A percentile compares a stretch with the other conserved stretches of the same genome.
Conservation (phyloP, 1,140 invertebrate species). For the Wiebesia pumilae region DNA sequence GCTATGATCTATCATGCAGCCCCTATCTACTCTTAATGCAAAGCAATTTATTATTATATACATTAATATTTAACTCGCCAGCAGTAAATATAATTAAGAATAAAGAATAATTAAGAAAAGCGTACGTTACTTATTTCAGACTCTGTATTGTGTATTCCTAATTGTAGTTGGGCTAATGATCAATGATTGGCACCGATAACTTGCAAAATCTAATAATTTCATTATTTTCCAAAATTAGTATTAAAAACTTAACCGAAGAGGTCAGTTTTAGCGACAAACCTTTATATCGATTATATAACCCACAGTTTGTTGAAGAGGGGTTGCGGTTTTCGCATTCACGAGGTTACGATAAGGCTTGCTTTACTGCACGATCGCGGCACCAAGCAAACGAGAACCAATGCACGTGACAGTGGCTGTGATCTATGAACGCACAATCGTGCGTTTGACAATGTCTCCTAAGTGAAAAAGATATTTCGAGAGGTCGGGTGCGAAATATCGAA, state of each 20-base stretch:
- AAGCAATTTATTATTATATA: background rate
- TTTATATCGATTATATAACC: background rate
- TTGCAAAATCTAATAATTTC: no score
- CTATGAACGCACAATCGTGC: background rate
- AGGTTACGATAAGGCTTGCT: background rate
- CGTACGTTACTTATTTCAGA: no score
- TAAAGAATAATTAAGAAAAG: no score
- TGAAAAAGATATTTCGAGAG: background rate
- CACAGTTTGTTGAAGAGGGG: background rate
- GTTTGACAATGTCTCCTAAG: background rate
- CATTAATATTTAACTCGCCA: no score
- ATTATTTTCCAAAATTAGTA: no score
- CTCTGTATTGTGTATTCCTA: no score
- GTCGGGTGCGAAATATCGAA: background rate
- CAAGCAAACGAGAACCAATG: conserved; percentile 37
- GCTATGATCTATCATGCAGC: background rate
- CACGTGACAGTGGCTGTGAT: background rate
- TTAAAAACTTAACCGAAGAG: no score
- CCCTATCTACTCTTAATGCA: background rate
- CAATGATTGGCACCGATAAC: no score
- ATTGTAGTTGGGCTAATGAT: no score
- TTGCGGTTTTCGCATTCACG: background rate
- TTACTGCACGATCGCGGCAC: background rate
- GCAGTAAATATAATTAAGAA: no score
- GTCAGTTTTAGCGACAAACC: background rate